Conservation (phyloP, 1,140 invertebrate species). For the Paramacrobiotus metropolitanus region DNA sequence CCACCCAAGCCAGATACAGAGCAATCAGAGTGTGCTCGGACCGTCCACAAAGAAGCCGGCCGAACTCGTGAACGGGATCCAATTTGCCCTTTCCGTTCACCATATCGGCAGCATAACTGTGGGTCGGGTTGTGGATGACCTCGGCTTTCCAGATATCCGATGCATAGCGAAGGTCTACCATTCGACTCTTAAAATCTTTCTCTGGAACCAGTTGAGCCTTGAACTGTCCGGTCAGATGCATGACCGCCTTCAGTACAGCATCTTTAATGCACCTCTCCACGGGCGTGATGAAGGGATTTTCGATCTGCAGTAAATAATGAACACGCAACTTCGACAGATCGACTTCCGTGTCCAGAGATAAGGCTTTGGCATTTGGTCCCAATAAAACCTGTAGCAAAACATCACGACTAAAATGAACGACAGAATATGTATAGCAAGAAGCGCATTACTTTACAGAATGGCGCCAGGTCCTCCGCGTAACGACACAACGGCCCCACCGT, state of each 20-base stretch:
- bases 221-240: conserved; percentile 32
- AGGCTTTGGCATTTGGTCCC: conserved; percentile 31
- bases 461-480: conserved; percentile 54
- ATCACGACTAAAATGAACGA: no score
- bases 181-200: background rate
- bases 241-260: conserved; percentile 37
- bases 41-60: conserved; percentile 33
- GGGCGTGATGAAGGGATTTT: conserved; percentile 42
- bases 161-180: background rate
- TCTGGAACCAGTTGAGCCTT: conserved; percentile 16
- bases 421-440: no score
- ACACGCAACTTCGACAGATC: conserved; percentile 42
- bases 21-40: conserved; percentile 67
- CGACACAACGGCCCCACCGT: conserved; percentile 73
- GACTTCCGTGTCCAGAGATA: conserved; percentile 42
- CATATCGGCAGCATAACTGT: conserved; percentile 6
- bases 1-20: conserved; percentile 41
- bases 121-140: conserved; percentile 3
- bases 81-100: conserved; percentile 23
- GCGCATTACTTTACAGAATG: conserved; percentile 34
- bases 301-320: conserved; percentile 63
- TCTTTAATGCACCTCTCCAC: conserved; percentile 47
- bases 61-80: conserved; percentile 22
- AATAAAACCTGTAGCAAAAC: conserved; percentile 34
- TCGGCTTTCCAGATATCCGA: conserved; percentile 10